phyloP scores from a whole-genome alignment of 2,113 vertebrate species.

The Damaliscus lunatus region DNA sequence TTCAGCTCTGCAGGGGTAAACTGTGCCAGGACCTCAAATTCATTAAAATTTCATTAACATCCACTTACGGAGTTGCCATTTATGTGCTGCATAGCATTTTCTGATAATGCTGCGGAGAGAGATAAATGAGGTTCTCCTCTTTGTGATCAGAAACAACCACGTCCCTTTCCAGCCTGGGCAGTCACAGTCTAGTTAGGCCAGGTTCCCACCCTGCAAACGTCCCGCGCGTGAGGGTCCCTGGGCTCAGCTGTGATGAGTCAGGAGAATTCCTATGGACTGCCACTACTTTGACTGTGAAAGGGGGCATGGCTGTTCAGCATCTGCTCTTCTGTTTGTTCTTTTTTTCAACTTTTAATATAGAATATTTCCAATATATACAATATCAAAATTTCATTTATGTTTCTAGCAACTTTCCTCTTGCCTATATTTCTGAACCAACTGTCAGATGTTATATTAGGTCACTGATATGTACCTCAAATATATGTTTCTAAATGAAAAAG shows the following conservation, averaged over 20 bases:
- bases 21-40: conserved; percentile 50
- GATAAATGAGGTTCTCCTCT: conserved; percentile 46
- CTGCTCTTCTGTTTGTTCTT: background rate
- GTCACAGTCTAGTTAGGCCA: background rate
- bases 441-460: background rate
- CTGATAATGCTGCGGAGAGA: conserved; percentile 31
- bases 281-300: background rate
- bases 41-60: conserved; percentile 69
- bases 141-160: conserved; percentile 16
- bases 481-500: background rate
- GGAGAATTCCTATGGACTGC: too few species aligned
- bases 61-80: conserved; percentile 49
- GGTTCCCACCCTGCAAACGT: accelerated
- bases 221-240: accelerated
- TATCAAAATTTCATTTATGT: background rate
- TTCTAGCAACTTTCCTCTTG: background rate
- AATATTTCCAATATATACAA: background rate
- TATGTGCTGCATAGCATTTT: conserved; percentile 56
- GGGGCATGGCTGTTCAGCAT: background rate
- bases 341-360: background rate
- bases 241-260: background rate
- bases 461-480: background rate
- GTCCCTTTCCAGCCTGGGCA: background rate
- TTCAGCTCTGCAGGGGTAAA: conserved; percentile 25
- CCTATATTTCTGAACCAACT: background rate